Evolutionary conservation across 92 coral and sea anemone genomes (phyloP), one percentile per base, ranked within the genome.

Genomic region (Palythoa grandis): DNA sequence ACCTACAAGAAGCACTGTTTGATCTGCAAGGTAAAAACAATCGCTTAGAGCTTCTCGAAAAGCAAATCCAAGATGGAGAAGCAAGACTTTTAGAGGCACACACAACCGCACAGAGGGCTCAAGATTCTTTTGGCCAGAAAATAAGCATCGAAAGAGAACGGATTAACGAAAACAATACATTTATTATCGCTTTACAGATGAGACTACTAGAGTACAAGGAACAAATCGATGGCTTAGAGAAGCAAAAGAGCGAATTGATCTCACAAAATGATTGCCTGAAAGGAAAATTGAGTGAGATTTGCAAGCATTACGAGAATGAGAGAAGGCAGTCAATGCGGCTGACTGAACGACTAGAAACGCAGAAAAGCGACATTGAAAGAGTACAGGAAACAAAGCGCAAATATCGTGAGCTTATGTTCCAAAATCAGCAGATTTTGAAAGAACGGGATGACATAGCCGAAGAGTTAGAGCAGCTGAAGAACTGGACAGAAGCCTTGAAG

Each of bases 171-270:
- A 87, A 98, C 38, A 93, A 95, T 48, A 90, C 93, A 23, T 94
- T 91, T 77, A 96, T 96, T 53, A 95, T 96, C 52, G 97, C 98
- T 2, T 89, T 96, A 40, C 99, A 96, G 82, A 96, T 96, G 99
- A 95, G 92, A 83, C 89, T 96, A 40, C 92, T 96, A 7, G 80
- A 96, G n/a, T 86, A 95, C 37, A 93, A 95, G 84, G 99, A 96
- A 77, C 93, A 93, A 83, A 91, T 91, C 11, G 98, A 90, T 63
- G 87, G 87, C 57, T 40, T 96, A 84, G 93, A 86, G 65, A 88
- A 86, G 56, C 93, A 89, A 50, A 79, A 93, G 7, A 90, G 88
- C 20, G 94, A 92, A 6, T 70, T 89, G 52, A 75, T 69, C 63
- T 53, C 79, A 3, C 90, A 95, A 74, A 88, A 88, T 17, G 94